A percentile compares a stretch with the other conserved stretches of the same genome.
These are phyloP conservation scores for Hydropotes inermis DNA, from an alignment of 2,113 vertebrate species.

Conservation along the genomic window DNA sequence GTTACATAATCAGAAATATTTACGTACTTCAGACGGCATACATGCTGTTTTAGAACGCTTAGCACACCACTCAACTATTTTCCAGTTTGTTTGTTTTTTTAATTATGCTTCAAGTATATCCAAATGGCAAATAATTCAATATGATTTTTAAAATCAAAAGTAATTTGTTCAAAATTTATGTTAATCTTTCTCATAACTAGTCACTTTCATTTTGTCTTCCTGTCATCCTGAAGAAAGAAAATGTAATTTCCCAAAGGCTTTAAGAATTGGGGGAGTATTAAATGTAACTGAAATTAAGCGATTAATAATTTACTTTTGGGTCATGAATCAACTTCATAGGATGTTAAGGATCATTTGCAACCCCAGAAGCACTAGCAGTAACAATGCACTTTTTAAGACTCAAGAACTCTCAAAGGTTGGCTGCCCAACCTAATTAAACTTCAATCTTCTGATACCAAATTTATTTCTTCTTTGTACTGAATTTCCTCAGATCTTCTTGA, in stretches of 20 bases:
- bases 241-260: constrained; percentile 88
- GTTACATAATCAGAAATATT: background rate
- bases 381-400: constrained; percentile 73
- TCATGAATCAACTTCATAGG: constrained; percentile 89
- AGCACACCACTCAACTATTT: background rate
- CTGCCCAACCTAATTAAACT: constrained; percentile 82
- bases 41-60: background rate
- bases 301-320: constrained; percentile 96
- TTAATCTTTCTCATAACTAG: constrained; percentile 79
- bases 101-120: constrained; percentile 63
- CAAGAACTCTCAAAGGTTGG: constrained; percentile 71
- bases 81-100: constrained; percentile 36
- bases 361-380: constrained; percentile 71
- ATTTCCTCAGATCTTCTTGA: constrained; percentile 74
- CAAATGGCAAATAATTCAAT: constrained; percentile 70
- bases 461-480: constrained; percentile 76
- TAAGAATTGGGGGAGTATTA: constrained; percentile 87
- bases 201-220: constrained; percentile 84
- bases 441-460: constrained; percentile 75
- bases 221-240: constrained; percentile 82
- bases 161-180: constrained; percentile 80
- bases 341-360: constrained; percentile 79
- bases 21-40: background rate
- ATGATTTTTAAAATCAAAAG: constrained; percentile 77
- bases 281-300: constrained; percentile 90